These are phyloP conservation scores for Tetranychus cinnabarinus DNA, from an alignment of 1,140 invertebrate genomes.

Conservation along the genomic window DNA sequence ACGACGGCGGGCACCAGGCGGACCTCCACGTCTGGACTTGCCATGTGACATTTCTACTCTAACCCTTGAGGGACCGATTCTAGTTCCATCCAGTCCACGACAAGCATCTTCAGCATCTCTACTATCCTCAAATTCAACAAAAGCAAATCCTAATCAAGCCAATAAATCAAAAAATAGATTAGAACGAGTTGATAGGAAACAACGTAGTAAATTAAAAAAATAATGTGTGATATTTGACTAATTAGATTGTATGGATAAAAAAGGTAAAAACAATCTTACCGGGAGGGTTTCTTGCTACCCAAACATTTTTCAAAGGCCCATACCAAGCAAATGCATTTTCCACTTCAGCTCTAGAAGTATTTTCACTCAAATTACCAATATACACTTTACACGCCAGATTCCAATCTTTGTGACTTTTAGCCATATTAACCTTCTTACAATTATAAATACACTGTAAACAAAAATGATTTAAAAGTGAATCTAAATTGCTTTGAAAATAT, in stretches of 20 bases:
- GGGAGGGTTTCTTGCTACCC: constrained; percentile 71
- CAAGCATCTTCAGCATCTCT: constrained; percentile 87
- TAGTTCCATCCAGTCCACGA: constrained; percentile 76
- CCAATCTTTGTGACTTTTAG: constrained; percentile 42
- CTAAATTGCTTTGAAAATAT: background rate
- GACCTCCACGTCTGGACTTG: constrained; percentile 31
- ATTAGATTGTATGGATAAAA: background rate
- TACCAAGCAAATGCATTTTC: constrained; percentile 81
- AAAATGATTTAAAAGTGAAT: too few relatives aligned
- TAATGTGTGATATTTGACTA: background rate
- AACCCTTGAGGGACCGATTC: constrained; percentile 47
- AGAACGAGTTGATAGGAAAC: background rate
- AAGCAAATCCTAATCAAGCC: constrained; percentile 40
- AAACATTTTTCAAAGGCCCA: constrained; percentile 80
- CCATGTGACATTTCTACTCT: constrained; percentile 69
- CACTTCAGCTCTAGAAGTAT: constrained; percentile 70
- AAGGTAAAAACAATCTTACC: constrained; percentile 22
- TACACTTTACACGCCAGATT: constrained; percentile 91
- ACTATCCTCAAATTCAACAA: constrained; percentile 41
- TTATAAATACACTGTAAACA: too few relatives aligned
- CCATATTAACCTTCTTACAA: background rate
- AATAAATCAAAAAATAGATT: background rate
- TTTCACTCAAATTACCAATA: constrained; percentile 82
- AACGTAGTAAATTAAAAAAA: background rate
- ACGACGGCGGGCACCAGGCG: background rate